Percentiles rank a stretch among this genome's conserved stretches.
These are phyloP conservation scores for Pteruthius melanotis DNA, from an alignment of 2,113 vertebrate genomes.

Conservation along the genomic window DNA sequence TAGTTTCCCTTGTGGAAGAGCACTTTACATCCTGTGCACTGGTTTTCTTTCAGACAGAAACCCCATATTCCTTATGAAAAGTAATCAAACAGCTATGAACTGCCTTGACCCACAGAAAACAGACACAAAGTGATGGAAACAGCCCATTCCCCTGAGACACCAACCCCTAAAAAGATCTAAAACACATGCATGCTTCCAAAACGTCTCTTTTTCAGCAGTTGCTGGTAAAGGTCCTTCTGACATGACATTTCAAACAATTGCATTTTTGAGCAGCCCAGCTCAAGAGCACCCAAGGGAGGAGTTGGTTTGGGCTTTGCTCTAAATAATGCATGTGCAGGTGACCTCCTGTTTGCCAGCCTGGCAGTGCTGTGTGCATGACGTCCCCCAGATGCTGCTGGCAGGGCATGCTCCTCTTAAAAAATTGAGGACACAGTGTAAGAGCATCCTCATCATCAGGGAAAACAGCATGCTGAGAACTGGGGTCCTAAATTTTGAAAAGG, in stretches of 20 bases:
- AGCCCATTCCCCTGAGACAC: neutral
- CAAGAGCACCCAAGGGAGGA: neutral
- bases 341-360: neutral
- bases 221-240: neutral
- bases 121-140: neutral
- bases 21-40: neutral
- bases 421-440: neutral
- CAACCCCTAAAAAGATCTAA: neutral
- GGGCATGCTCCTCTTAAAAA: neutral
- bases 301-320: neutral
- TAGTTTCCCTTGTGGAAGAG: neutral
- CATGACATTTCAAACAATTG: slow-evolving; percentile 16
- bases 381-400: neutral
- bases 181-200: neutral
- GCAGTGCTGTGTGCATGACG: accelerated
- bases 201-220: accelerated
- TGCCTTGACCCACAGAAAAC: neutral
- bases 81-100: neutral
- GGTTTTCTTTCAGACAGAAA: neutral
- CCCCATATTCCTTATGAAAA: neutral
- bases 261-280: neutral
- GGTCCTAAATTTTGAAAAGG: neutral
- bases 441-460: accelerated
- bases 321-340: neutral
- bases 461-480: accelerated